phyloP scores from a whole-genome alignment of 2,113 vertebrate species.

The Pogonocichla stellata region DNA sequence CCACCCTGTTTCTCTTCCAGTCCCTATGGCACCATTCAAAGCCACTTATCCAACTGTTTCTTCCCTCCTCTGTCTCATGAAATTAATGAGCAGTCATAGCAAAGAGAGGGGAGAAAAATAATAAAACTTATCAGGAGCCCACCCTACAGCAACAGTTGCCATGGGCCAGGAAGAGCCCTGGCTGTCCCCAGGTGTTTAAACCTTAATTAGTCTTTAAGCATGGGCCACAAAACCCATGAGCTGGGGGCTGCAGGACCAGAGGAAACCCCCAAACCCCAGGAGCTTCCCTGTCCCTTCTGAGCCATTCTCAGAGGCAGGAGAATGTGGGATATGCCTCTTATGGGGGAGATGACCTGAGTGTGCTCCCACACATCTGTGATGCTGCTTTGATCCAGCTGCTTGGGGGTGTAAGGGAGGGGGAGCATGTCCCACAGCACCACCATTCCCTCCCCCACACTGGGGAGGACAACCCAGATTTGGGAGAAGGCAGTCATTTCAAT shows the following conservation, averaged over 20 bases:
- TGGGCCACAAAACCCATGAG: background rate
- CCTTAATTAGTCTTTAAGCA: background rate
- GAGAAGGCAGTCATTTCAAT: background rate
- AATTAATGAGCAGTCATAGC: background rate
- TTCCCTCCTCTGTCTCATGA: background rate
- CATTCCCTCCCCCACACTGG: rapidly evolving
- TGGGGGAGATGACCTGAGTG: background rate
- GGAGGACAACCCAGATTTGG: background rate
- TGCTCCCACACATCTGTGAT: rapidly evolving
- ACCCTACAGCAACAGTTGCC: background rate
- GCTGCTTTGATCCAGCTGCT: background rate
- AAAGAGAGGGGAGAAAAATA: background rate
- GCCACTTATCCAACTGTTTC: background rate
- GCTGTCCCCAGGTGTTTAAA: background rate
- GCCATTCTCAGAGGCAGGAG: background rate
- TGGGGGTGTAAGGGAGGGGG: background rate
- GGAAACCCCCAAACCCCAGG: rapidly evolving
- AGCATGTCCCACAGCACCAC: rapidly evolving
- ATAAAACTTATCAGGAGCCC: background rate
- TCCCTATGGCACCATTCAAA: background rate
- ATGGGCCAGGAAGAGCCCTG: background rate
- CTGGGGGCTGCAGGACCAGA: background rate
- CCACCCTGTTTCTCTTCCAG: background rate
- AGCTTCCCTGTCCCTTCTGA: background rate
- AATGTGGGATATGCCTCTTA: rapidly evolving